Conservation (phyloP, 2,888 invertebrate genomes). For the Brenthis ino region DNA sequence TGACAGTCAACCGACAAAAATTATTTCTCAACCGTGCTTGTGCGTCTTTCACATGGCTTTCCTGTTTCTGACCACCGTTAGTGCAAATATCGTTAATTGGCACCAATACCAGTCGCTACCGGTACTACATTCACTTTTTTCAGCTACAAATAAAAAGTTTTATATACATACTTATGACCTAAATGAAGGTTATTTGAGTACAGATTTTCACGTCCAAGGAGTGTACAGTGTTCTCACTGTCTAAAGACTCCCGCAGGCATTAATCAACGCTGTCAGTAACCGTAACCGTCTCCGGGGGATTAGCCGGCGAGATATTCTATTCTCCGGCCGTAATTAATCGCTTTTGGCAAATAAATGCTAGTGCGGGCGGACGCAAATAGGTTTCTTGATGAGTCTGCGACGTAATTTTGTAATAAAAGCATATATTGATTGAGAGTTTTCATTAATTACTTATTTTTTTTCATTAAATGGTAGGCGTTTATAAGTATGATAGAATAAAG, state of each 20-base stretch:
- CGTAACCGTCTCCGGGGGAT: constrained; percentile 78
- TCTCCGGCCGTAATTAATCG: constrained; percentile 78
- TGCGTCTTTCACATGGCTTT: constrained; percentile 61
- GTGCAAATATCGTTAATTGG: constrained; percentile 56
- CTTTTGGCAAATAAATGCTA: constrained; percentile 78
- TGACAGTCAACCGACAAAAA: constrained; percentile 35
- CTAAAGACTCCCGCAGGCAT: constrained; percentile 70
- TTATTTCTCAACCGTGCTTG: constrained; percentile 41
- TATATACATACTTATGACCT: constrained; percentile 46
- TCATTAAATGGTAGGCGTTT: constrained; percentile 2
- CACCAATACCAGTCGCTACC: constrained; percentile 48
- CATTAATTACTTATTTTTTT: constrained; percentile 3
- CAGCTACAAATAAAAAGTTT: background rate
- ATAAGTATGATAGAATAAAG: constrained; percentile 1
- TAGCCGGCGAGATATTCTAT: constrained; percentile 78
- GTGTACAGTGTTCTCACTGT: constrained; percentile 49
- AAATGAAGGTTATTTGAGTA: constrained; percentile 70
- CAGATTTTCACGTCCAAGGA: constrained; percentile 60
- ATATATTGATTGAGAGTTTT: constrained; percentile 14
- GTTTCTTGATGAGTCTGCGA: constrained; percentile 60
- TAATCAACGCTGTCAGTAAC: constrained; percentile 79
- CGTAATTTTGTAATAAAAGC: constrained; percentile 34
- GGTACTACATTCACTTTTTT: constrained; percentile 51
- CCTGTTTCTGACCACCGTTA: constrained; percentile 40
- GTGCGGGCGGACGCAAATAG: constrained; percentile 63